phyloP scores from a whole-genome alignment of 2,113 vertebrate species.

The Cyanoramphus novaezelandiae region DNA sequence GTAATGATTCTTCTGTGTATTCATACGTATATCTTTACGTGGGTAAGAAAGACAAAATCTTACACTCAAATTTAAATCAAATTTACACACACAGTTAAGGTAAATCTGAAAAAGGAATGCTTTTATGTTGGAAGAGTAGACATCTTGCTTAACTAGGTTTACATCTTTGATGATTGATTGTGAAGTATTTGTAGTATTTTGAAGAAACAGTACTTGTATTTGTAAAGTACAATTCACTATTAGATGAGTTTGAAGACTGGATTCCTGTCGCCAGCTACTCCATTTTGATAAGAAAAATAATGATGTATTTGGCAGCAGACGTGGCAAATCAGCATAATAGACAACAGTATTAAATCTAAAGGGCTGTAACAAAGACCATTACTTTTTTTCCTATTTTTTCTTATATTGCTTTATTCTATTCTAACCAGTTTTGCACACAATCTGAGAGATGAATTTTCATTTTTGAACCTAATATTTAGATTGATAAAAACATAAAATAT shows the following conservation, averaged over 20 bases:
- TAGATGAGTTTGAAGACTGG: conserved; percentile 13
- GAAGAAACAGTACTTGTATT: background rate
- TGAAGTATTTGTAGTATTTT: background rate
- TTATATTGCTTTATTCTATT: background rate
- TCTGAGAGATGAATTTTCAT: background rate
- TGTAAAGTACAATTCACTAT: background rate
- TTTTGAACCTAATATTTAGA: background rate
- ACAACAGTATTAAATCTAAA: conserved; percentile 15
- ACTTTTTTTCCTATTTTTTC: background rate
- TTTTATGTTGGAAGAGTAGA: background rate
- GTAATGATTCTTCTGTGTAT: background rate
- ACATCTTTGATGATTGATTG: background rate
- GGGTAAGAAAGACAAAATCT: background rate
- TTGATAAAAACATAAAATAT: background rate
- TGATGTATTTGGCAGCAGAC: background rate
- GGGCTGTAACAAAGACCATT: background rate
- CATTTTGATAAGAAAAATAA: conserved; percentile 42
- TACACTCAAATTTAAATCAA: background rate
- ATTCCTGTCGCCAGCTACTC: background rate
- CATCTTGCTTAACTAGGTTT: background rate
- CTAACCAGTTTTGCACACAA: background rate
- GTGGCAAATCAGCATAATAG: background rate
- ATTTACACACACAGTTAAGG: background rate
- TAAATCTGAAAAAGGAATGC: background rate
- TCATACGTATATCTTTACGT: background rate